Base-by-base conservation (phyloP, 2,797 vertebrate species). In the Onychomys arenicola region DNA sequence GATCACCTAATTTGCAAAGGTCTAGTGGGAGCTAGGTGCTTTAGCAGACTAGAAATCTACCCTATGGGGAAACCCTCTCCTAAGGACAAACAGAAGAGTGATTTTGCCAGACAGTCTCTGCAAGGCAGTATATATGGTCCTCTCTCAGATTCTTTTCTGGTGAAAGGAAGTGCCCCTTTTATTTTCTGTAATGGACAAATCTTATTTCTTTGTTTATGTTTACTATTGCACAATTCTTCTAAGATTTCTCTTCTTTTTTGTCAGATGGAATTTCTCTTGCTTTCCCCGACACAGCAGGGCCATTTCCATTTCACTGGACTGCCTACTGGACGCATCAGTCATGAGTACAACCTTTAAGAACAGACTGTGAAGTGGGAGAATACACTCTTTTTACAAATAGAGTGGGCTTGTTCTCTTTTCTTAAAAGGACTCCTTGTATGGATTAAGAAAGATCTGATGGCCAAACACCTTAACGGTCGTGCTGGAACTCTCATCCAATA, bases 1-100 rank as follows among this genome's bases (percentile, higher is more conserved):
- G 23, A 83, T 49, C 21, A 16, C 46, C 40, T 94, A 86, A 86
- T 92, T 92, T 78, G 59, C 40, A 78, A 95, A 55, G 65, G 71
- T 80, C 55, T 21, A 76, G 59, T 69, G 65, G 55, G 78, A 89
- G 17, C 46, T 37, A 73, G 81, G 40, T 78, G n/a, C n/a, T 89
- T 95, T 10, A 71, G 34, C 16, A 80, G 29, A 43, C 89, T 80
- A 76, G 37, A 73, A 61, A 13, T 3, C 37, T 10, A 25, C 5
- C 4, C 71, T 25, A 19, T 16, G 67, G 80, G 32, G 55, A 85
- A 82, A 9, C 63, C 25, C 52, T 77, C 37, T 85, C 63, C 32
- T 55, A 46, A 59, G 14, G 57, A 77, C 59, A 6, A 14, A 6
- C 76, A 17, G 29, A 55, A 17, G 80, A 63, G 46, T 14, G 76